Percentiles rank a stretch among this genome's conserved stretches.
phyloP scores from a whole-genome alignment of 2,888 invertebrate genomes.

The Aphidoletes aphidimyza region DNA sequence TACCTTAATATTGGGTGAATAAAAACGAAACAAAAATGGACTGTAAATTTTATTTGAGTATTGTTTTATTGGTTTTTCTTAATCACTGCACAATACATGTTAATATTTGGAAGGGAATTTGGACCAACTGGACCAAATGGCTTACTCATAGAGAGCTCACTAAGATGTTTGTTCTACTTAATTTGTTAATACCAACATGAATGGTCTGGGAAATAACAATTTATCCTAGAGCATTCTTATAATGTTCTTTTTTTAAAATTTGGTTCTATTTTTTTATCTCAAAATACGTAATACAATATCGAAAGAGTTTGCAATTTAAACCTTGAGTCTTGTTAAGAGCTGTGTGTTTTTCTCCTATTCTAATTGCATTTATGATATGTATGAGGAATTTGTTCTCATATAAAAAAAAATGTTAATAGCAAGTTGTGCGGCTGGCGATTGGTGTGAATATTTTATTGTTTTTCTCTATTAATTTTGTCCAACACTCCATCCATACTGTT shows the following conservation, averaged over 20 bases:
- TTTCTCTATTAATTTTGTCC: background rate
- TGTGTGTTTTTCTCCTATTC: too few relatives aligned
- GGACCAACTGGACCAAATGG: background rate
- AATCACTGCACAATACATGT: background rate
- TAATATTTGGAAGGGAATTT: background rate
- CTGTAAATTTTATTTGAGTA: background rate
- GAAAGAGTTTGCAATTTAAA: too few relatives aligned
- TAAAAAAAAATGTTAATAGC: background rate
- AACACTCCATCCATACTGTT: constrained; percentile 19
- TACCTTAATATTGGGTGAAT: background rate
- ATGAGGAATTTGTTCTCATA: background rate
- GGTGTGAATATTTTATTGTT: background rate
- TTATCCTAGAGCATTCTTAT: too few relatives aligned
- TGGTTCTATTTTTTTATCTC: too few relatives aligned
- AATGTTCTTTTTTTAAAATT: too few relatives aligned
- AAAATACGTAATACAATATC: too few relatives aligned
- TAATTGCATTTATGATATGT: background rate
- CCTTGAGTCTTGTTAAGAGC: too few relatives aligned
- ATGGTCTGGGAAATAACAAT: too few relatives aligned
- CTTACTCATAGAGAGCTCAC: too few relatives aligned
- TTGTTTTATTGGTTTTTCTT: background rate
- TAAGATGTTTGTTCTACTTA: too few relatives aligned
- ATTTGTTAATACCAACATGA: too few relatives aligned
- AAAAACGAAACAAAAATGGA: background rate
- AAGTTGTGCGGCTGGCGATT: background rate